A percentile compares a stretch with the other conserved stretches of the same genome.
phyloP scores from a whole-genome alignment of 2,113 vertebrate species.

The Megaceryle torquata region DNA sequence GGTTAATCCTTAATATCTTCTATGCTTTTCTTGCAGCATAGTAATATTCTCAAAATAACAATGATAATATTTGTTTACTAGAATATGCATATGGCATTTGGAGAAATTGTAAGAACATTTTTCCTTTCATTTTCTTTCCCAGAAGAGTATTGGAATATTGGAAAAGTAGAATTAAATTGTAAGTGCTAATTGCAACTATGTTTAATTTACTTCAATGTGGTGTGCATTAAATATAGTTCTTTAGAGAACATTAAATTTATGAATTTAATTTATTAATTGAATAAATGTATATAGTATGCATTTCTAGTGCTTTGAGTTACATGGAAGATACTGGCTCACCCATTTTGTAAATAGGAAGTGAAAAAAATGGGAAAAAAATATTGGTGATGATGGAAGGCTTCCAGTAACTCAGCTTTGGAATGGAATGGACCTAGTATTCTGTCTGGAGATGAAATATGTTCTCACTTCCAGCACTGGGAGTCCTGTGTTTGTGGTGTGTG shows the following conservation, averaged over 20 bases:
- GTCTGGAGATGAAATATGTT: conserved; percentile 18
- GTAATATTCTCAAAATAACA: not conserved
- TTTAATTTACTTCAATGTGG: not conserved
- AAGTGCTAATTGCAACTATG: not conserved
- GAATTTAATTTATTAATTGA: not conserved
- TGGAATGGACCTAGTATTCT: not conserved
- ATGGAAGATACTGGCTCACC: not conserved
- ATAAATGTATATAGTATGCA: not conserved
- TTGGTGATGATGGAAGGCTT: not conserved
- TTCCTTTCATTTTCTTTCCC: not conserved
- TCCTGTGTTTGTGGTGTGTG: not conserved
- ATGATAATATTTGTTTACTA: not conserved
- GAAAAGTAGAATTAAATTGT: not conserved
- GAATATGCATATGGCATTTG: not conserved
- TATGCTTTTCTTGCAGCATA: not conserved
- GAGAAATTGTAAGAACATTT: not conserved
- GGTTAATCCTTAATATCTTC: not conserved
- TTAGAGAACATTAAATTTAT: not conserved
- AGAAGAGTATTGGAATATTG: not conserved
- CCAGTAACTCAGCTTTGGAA: not conserved
- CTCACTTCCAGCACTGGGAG: not conserved
- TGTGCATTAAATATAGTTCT: not conserved
- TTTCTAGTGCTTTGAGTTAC: not conserved
- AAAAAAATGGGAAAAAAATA: not conserved
- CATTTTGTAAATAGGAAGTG: not conserved